Evolutionary conservation across 2,888 invertebrate genomes (phyloP).

Genomic region (Salpingus planirostris): DNA sequence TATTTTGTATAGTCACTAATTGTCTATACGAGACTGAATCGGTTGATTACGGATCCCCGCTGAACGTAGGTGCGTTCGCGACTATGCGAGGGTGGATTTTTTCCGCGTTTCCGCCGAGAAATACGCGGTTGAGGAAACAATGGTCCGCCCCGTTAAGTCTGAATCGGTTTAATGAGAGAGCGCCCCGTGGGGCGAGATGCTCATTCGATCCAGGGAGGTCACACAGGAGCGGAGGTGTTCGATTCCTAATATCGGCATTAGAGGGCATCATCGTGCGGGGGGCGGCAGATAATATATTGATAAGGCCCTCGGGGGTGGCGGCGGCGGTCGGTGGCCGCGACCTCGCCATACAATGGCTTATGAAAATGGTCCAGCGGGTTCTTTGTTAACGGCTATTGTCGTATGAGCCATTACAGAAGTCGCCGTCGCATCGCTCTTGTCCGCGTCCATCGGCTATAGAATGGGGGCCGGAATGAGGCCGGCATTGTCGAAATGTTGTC

Average conservation of each 20-base stretch:
- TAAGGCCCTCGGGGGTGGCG: conserved; percentile 23
- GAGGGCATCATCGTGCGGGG: conserved; percentile 14
- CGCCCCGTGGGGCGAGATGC: no score
- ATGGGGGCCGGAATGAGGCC: conserved; percentile 33
- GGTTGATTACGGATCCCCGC: no score
- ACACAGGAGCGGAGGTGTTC: no score
- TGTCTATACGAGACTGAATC: no score
- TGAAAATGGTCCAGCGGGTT: conserved; percentile 40
- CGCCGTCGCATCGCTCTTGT: conserved; percentile 21
- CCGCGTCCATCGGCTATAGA: conserved; percentile 23
- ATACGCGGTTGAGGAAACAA: no score
- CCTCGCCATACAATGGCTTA: conserved; percentile 38
- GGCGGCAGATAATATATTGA: conserved; percentile 27
- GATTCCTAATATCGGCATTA: background rate
- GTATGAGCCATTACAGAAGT: conserved; percentile 39
- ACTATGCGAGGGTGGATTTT: no score
- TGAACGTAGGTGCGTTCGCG: no score
- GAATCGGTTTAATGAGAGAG: no score
- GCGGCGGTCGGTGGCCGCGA: conserved; percentile 27
- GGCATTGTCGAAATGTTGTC: conserved; percentile 38
- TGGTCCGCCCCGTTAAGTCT: no score
- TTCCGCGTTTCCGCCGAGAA: no score
- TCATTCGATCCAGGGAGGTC: no score
- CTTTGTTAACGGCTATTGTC: conserved; percentile 41
- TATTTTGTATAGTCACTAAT: no score